These are phyloP conservation scores for Thalpophila matura DNA, from an alignment of 2,888 invertebrate genomes.

Conservation along the genomic window DNA sequence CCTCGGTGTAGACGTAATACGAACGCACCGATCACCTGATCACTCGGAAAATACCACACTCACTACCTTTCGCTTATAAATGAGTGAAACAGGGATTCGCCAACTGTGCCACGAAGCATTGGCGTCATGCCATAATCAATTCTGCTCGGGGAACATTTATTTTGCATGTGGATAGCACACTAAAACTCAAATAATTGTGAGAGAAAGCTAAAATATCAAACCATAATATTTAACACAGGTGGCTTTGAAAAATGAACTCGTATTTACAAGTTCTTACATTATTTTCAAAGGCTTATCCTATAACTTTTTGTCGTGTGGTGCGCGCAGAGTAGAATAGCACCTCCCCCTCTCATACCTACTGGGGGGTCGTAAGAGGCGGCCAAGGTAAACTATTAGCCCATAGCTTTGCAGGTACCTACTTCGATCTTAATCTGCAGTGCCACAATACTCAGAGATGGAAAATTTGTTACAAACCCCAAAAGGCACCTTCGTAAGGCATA, in stretches of 20 bases:
- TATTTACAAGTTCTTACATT: conserved; percentile 4
- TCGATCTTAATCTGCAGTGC: no score
- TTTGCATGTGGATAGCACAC: conserved; percentile 51
- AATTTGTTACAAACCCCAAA: no score
- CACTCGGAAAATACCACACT: conserved; percentile 47
- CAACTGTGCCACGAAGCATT: conserved; percentile 62
- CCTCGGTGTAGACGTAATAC: conserved; percentile 36
- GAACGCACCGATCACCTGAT: conserved; percentile 44
- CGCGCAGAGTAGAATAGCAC: no score
- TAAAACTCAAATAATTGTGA: conserved; percentile 49
- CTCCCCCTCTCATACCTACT: no score
- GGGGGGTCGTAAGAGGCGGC: no score
- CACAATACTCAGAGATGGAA: no score
- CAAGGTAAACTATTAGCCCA: no score
- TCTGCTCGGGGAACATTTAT: conserved; percentile 56
- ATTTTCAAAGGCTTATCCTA: no score
- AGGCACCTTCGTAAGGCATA: no score
- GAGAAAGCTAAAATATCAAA: conserved; percentile 42
- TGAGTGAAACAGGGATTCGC: conserved; percentile 60
- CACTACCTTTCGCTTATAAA: conserved; percentile 47
- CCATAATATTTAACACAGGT: conserved; percentile 25
- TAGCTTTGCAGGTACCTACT: no score
- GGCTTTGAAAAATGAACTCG: conserved; percentile 1
- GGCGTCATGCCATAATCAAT: conserved; percentile 70
- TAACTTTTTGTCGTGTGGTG: no score